A percentile compares a stretch with the other conserved stretches of the same genome.
phyloP scores from a whole-genome alignment of 2,113 vertebrate genomes.

The Apus apus region DNA sequence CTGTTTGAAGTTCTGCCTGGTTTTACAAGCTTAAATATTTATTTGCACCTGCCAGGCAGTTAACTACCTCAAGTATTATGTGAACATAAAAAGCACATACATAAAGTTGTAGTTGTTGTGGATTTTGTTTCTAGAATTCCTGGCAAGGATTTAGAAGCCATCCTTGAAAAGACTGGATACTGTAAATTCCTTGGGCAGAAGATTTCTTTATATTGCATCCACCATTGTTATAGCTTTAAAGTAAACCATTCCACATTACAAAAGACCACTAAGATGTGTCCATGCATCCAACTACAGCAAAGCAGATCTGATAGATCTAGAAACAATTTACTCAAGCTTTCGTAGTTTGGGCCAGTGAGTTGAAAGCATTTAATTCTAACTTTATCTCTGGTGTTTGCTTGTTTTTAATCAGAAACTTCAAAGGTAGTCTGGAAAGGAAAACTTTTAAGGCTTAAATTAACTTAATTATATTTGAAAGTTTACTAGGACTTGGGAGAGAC shows the following conservation, averaged over 20 bases:
- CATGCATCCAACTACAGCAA: not conserved
- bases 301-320: not conserved
- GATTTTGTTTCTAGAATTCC: slow-evolving; percentile 10
- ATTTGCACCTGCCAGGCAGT: slow-evolving; percentile 47
- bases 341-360: not conserved
- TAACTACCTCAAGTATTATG: slow-evolving; percentile 2
- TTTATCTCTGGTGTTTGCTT: slow-evolving; percentile 7
- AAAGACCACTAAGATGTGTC: not conserved
- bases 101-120: not conserved
- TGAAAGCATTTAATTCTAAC: not conserved
- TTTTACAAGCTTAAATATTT: slow-evolving; percentile 52
- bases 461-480: slow-evolving; percentile 30
- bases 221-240: not conserved
- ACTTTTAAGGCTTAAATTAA: slow-evolving; percentile 29
- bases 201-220: not conserved
- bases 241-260: not conserved
- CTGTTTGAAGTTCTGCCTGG: slow-evolving; percentile 39
- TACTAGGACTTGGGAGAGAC: not conserved
- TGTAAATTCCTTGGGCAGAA: not conserved
- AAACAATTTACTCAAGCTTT: not conserved
- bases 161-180: slow-evolving; percentile 10
- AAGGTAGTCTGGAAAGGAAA: slow-evolving; percentile 6
- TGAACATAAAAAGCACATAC: slow-evolving; percentile 17
- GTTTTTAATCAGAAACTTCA: slow-evolving; percentile 37
- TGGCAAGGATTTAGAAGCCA: not conserved